Base-by-base conservation (phyloP, 2,888 invertebrate species). In the Tenthredo mesomela region DNA sequence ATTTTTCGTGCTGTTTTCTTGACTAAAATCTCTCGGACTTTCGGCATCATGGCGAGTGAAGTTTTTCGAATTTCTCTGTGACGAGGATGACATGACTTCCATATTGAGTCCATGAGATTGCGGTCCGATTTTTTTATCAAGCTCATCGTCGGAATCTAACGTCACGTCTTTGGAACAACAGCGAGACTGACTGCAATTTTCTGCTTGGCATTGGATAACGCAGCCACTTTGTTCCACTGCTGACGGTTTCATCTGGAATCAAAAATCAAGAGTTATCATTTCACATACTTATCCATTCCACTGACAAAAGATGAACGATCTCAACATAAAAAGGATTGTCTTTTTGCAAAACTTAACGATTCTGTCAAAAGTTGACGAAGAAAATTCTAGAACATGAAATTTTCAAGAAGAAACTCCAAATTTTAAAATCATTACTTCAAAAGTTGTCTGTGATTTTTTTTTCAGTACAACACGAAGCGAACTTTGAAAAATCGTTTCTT, bases 181-280 rank as follows among this genome's bases (percentile, higher is more conserved):
- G 33, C 91, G 92, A 4, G 91, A 92, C 4, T 88, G 88, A 75
- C 89, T 91, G 78, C 92, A 93, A 47, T 89, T 89, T 33, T 91
- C 90, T 2, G 90, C 91, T 77, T 91, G 92, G 37, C 93, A 93
- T 10, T 89, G 89, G n/a, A 93, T 93, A 5, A 93, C 84, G 43
- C 93, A 93, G 58, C 90, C 90, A 18, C 87, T 88, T 50, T 90
- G 89, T 12, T 89, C 88, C 9, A 86, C 87, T 18, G 87, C 88
- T 18, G 54, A 54, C 7, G 54, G n/a, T 54, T 54, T 21, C 33
- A 82, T 40, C 82, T 82, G 43, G 6, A 82, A 82, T 40, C 7
- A 43, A 43, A n/a, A 33, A 43, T 43, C 9, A n/a, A n/a, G n/a
- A n/a, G n/a, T n/a, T n/a, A 47, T 43, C n/a, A 78, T 33, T 78